Percentiles rank a stretch among this genome's conserved stretches.
Conservation (phyloP, 2,797 vertebrate species). For the Varecia variegata region DNA sequence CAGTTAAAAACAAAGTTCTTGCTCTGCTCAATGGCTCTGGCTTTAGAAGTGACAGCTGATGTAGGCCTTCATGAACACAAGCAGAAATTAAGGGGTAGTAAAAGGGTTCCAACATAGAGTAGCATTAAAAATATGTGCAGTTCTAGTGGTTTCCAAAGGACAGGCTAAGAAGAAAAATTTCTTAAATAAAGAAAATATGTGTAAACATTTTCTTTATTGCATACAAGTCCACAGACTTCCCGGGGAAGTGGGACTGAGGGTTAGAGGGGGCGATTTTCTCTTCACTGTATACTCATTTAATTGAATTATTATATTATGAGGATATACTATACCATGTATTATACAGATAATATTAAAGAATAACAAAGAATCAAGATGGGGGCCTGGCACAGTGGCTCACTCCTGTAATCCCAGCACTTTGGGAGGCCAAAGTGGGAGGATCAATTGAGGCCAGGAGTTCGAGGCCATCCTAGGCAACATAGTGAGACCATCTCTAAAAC, state of each 20-base stretch:
- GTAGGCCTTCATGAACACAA: neutral
- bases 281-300: neutral
- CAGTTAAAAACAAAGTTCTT: neutral
- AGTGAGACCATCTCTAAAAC: neutral
- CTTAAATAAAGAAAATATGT: neutral
- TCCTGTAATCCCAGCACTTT: neutral
- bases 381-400: no score
- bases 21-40: neutral
- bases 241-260: neutral
- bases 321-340: neutral
- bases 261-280: neutral
- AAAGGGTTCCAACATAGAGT: neutral
- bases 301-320: neutral
- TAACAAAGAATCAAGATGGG: neutral
- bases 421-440: neutral
- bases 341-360: neutral
- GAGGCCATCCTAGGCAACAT: neutral
- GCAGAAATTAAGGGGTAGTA: neutral
- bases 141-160: no score
- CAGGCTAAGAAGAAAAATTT: neutral
- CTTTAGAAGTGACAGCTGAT: neutral
- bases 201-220: neutral
- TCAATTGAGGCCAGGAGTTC: neutral
- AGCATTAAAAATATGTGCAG: neutral
- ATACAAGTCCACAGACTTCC: neutral